A percentile compares a stretch with the other conserved stretches of the same genome.
phyloP scores from a whole-genome alignment of 2,113 vertebrate genomes.

The Proteles cristata region DNA sequence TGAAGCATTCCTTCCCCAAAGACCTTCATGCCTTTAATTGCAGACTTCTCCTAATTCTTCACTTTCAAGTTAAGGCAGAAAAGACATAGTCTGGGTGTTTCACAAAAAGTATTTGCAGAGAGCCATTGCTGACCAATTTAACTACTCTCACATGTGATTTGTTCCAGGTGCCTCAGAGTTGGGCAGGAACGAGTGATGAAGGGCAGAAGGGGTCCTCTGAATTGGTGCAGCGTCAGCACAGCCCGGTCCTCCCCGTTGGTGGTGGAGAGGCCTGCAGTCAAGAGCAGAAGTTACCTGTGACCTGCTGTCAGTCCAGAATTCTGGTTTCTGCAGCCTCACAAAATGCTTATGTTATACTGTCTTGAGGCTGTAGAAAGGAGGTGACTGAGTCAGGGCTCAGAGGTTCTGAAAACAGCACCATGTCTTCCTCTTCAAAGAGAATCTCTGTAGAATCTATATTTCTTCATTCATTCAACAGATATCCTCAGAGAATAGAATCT shows the following conservation, averaged over 20 bases:
- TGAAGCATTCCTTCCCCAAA: background rate
- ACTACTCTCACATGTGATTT: background rate
- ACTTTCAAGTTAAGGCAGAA: background rate
- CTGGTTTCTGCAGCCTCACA: background rate
- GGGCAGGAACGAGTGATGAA: background rate
- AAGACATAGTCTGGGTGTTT: background rate
- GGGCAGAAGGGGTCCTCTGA: background rate
- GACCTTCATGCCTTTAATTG: background rate
- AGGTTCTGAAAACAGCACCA: background rate
- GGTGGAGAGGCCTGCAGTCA: background rate
- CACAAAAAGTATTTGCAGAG: background rate
- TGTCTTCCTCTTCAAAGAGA: background rate
- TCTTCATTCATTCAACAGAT: background rate
- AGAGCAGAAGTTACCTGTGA: background rate
- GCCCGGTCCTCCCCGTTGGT: no score
- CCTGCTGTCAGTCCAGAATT: background rate
- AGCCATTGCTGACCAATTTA: background rate
- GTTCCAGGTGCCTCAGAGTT: background rate
- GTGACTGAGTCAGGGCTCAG: background rate
- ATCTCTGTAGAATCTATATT: background rate
- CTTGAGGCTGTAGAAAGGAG: background rate
- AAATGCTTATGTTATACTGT: background rate
- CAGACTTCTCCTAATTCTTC: background rate
- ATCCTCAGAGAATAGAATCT: background rate
- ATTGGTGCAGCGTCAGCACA: background rate